Base-by-base conservation (phyloP, 2,797 vertebrate genomes). In the Takifugu rubripes region DNA sequence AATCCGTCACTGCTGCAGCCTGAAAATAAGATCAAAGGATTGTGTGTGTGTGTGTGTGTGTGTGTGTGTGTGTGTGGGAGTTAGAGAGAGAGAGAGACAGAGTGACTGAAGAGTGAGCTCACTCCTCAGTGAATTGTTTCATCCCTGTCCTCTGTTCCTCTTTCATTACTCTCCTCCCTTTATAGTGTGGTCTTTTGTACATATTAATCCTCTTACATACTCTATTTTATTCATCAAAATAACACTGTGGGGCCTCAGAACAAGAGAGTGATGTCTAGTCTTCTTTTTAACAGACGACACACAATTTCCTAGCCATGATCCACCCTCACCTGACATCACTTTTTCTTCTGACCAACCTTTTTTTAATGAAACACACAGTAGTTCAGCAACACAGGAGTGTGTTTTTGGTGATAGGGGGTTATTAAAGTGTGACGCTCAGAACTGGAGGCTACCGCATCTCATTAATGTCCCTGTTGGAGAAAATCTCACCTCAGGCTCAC, bases 1-100 rank as follows among this genome's bases (percentile, higher is more conserved):
- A 85, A 89, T 86, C 68, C 75, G 58, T 82, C 84, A 80, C 68
- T 79, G 77, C 81, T 85, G 87, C 84, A 87, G 78, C 76, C 81
- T 86, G 83, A 86, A 87, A 89, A 87, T 82, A 67, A 77, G 79
- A 89, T 88, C 81, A 90, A 85, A 89, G 78, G 66, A 79, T 57
- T 56, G 70, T 71, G 66, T 63, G 53, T 65, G 68, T 51, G 56
- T 57, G 64, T 57, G 60, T 55, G 63, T 43, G 61, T 15, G 56
- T 26, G 59, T 9, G 31, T 14, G 36, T 33, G 51, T 21, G 68
- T 52, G 62, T 33, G 68, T 54, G 64, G 1, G 2, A n/a, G 49
- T n/a, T 0, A 12, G 59, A 24, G 17, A 47, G 49, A 42, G 6
- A 33, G n/a, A 55, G 15, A 59, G 59, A 50, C 5, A 15, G 51